Percentiles rank a stretch among this genome's conserved stretches.
phyloP scores from a whole-genome alignment of 2,888 invertebrate species.

The Heteropelma amictum region DNA sequence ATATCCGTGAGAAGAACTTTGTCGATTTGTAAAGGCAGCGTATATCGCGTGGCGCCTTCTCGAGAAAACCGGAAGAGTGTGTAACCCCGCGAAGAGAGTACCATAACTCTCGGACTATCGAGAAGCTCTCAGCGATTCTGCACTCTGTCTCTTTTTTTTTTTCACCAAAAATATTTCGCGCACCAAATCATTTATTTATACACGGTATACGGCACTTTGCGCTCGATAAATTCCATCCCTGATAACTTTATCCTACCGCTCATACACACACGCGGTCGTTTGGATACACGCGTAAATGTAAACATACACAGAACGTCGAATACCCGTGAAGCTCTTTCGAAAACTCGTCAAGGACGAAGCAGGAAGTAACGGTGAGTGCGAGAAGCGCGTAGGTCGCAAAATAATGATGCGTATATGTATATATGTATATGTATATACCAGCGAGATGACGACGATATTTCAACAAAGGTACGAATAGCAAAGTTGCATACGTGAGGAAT shows the following conservation, averaged over 20 bases:
- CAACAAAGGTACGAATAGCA: constrained; percentile 17
- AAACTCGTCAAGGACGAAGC: constrained; percentile 4
- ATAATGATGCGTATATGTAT: constrained; percentile 18
- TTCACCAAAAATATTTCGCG: constrained; percentile 42
- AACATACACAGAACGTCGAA: constrained; percentile 7
- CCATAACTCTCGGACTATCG: constrained; percentile 43
- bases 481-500: constrained; percentile 24
- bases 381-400: constrained; percentile 20
- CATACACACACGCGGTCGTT: background rate
- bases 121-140: constrained; percentile 33
- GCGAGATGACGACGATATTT: constrained; percentile 29
- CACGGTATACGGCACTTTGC: constrained; percentile 26
- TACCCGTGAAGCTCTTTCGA: background rate
- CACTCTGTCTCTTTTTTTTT: constrained; percentile 16
- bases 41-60: constrained; percentile 35
- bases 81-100: background rate
- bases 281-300: background rate
- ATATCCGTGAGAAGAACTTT: constrained; percentile 52
- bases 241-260: constrained; percentile 10
- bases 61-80: constrained; percentile 45
- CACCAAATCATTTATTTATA: constrained; percentile 47
- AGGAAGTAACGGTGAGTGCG: background rate
- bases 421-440: background rate
- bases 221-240: constrained; percentile 52
- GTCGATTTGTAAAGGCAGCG: constrained; percentile 55